Percentiles rank a stretch among this genome's conserved stretches.
Conservation (phyloP, 2,888 invertebrate species). For the Pteria penguin region DNA sequence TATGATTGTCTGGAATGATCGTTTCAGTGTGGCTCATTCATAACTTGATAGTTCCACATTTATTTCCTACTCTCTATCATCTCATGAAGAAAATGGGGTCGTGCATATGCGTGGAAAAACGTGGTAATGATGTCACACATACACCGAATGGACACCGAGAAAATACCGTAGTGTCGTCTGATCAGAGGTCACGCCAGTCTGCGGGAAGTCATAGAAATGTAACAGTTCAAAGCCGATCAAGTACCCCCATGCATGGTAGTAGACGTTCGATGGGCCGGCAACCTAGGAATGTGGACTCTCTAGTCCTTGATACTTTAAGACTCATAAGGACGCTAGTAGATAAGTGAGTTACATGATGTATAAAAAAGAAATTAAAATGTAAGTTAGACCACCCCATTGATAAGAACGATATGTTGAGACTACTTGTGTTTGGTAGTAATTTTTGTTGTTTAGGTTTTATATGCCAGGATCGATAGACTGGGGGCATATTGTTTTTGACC, state of each 20-base stretch:
- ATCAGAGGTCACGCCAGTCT: neutral
- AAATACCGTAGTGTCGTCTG: neutral
- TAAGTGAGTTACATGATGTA: constrained; percentile 85
- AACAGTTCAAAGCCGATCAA: constrained; percentile 25
- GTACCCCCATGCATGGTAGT: constrained; percentile 11
- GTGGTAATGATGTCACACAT: neutral
- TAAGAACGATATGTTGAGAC: too few relatives aligned
- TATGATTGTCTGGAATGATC: constrained; percentile 38
- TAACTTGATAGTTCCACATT: neutral
- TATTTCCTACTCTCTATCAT: neutral
- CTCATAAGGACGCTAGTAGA: constrained; percentile 91
- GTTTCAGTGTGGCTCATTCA: constrained; percentile 47
- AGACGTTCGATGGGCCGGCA: constrained; percentile 39
- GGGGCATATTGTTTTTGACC: too few relatives aligned
- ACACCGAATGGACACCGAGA: neutral
- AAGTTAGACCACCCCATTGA: too few relatives aligned
- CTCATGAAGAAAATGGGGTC: constrained; percentile 84
- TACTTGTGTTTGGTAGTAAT: too few relatives aligned
- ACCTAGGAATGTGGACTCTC: constrained; percentile 82
- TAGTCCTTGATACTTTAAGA: constrained; percentile 89
- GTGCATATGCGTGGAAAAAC: constrained; percentile 84
- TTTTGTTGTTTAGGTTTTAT: too few relatives aligned
- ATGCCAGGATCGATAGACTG: too few relatives aligned
- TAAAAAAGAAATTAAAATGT: too few relatives aligned
- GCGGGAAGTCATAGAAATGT: constrained; percentile 21